Evolutionary conservation across 1,140 invertebrate genomes (phyloP).

Genomic region (Hypsibius dujardini): DNA sequence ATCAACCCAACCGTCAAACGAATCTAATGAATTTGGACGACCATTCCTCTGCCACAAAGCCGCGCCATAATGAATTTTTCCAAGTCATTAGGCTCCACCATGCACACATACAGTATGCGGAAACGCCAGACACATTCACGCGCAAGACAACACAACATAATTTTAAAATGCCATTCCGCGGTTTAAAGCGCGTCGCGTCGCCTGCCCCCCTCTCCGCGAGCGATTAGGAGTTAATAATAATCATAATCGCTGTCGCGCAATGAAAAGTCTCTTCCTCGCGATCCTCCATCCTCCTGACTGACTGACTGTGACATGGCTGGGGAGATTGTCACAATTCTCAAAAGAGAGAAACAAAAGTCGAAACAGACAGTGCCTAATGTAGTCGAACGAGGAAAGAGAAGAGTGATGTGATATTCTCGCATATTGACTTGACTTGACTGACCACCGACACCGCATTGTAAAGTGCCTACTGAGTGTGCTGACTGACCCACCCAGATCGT

Average conservation of each 20-base stretch:
- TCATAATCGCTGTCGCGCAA: background rate
- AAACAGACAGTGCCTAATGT: background rate
- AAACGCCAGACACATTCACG: background rate
- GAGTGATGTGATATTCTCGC: background rate
- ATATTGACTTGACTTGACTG: background rate
- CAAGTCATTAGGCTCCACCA: background rate
- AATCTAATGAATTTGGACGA: no score
- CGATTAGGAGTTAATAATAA: background rate
- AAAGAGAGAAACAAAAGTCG: background rate
- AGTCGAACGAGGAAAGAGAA: background rate
- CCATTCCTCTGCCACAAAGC: no score
- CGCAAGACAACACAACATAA: background rate
- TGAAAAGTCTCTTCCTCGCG: background rate
- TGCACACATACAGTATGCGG: background rate
- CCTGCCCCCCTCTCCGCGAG: no score
- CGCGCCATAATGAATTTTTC: constrained; percentile 10
- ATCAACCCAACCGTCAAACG: no score
- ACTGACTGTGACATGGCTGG: background rate
- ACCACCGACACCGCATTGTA: background rate
- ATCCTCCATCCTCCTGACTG: background rate
- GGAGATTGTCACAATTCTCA: background rate
- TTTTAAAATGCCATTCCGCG: background rate
- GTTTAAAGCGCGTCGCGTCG: background rate
- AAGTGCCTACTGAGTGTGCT: background rate
- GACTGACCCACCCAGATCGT: constrained; percentile 16